Conservation (phyloP, 2,888 invertebrate genomes). For the Parnassius smintheus region DNA sequence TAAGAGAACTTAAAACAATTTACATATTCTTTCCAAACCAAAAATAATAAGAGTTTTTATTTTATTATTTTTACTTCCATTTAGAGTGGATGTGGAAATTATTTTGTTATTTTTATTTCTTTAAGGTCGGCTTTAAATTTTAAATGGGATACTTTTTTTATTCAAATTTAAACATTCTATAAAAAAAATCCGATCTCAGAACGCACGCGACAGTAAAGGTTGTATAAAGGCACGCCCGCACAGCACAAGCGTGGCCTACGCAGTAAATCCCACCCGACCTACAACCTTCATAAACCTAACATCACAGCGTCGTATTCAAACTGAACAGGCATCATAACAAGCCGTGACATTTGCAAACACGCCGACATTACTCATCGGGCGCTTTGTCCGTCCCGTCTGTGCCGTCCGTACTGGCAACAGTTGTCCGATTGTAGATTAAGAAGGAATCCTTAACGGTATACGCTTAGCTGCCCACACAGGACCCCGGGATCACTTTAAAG, state of each 20-base stretch:
- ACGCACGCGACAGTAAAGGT: too few relatives aligned
- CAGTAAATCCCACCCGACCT: conserved; percentile 20
- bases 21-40: too few relatives aligned
- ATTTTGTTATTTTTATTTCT: too few relatives aligned
- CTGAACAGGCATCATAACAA: conserved; percentile 46
- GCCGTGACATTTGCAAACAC: conserved; percentile 65
- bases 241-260: conserved; percentile 8
- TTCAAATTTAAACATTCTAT: too few relatives aligned
- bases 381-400: conserved; percentile 52
- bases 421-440: conserved; percentile 70
- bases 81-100: too few relatives aligned
- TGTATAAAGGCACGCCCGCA: background rate
- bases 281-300: conserved; percentile 13
- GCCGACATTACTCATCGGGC: conserved; percentile 63
- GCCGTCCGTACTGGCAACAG: conserved; percentile 41
- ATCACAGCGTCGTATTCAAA: conserved; percentile 11
- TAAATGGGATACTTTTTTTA: too few relatives aligned
- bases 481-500: conserved; percentile 36
- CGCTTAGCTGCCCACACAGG: conserved; percentile 56
- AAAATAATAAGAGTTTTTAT: too few relatives aligned
- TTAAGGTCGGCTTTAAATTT: too few relatives aligned
- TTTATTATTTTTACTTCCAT: too few relatives aligned
- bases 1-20: too few relatives aligned
- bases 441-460: conserved; percentile 71
- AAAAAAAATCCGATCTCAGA: too few relatives aligned